Evolutionary conservation across 2,888 invertebrate species (phyloP), one percentile per base, ranked within the genome.

Genomic region (Linyphia triangularis): DNA sequence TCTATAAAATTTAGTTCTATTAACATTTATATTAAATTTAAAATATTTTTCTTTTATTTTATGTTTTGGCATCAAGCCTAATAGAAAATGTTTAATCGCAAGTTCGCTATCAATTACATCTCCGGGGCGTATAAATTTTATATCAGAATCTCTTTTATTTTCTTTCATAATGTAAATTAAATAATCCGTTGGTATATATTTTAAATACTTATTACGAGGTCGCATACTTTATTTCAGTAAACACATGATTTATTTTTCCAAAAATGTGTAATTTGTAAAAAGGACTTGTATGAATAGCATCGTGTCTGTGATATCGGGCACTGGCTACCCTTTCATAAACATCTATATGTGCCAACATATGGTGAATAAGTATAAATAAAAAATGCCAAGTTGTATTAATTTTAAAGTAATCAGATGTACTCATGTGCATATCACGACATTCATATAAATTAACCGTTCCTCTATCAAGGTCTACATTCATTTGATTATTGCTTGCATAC

Each of bases 311-410:
- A 40, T 63, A 78, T 10, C 77, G 63, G 24, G 63, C 63, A 43
- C 63, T 78, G 2, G 40, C 77, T n/a, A 43, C 40, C 43, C 63
- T 78, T 78, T 78, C 77, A 63, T 63, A 78, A 24, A 63, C 37
- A 1, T 78, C 77, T 1, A 78, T 63, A 65, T 78, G 77, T 16
- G 77, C 77, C 65, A 78, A 19, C 65, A 78, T 65, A 37, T 78
- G 77, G 43, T 78, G 63, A 7, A 78, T 63, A 0, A 28, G 2
- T 22, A 78, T 78, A 43, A 78, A 78, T 26, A 78, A 43, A 40
- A 78, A 78, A 40, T 78, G 65, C 77, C 77, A 78, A 9, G 63
- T 78, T 7, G 65, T 24, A 59, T 37, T 40, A 16, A 24, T 63
- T 78, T 63, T 65, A 43, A 63, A 78, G 63, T 63, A 43, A 10